Conservation (phyloP, 2,797 vertebrate genomes). For the Bucorvus abyssinicus region DNA sequence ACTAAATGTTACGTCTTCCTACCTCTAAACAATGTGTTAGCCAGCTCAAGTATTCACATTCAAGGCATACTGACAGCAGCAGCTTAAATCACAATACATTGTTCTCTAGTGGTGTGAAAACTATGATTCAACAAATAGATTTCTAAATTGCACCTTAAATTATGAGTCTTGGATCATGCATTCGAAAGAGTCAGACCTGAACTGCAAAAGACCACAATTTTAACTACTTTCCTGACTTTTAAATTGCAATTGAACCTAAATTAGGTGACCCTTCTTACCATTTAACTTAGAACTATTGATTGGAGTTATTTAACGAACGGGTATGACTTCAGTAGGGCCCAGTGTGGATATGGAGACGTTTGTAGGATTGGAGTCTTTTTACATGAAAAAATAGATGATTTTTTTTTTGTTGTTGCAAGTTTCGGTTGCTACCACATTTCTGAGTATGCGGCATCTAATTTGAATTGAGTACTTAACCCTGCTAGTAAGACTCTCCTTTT, state of each 20-base stretch:
- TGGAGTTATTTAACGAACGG: not conserved
- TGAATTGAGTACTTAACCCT: not conserved
- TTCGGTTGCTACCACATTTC: not conserved
- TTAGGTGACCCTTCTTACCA: not conserved
- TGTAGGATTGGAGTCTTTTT: not conserved
- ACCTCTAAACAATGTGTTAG: not conserved
- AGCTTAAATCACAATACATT: slow-evolving; percentile 2
- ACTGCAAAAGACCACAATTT: slow-evolving; percentile 4
- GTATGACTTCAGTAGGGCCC: not conserved
- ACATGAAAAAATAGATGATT: not conserved
- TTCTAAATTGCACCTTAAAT: slow-evolving; percentile 42
- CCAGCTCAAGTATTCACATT: not conserved
- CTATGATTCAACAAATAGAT: not conserved
- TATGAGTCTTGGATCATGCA: not conserved
- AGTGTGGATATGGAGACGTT: not conserved
- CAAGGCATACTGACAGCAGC: not conserved
- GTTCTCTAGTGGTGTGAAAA: slow-evolving; percentile 34
- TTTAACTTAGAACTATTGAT: not conserved
- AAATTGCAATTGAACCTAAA: not conserved
- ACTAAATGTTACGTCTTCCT: not conserved
- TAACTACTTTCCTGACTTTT: slow-evolving; percentile 21
- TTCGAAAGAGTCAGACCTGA: not conserved
- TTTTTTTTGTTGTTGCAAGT: not conserved
- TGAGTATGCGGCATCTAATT: not conserved
- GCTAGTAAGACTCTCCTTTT: not conserved